Evolutionary conservation across 2,888 invertebrate species (phyloP), one percentile per base, ranked within the genome.

Genomic region (Carterocephalus palaemon): DNA sequence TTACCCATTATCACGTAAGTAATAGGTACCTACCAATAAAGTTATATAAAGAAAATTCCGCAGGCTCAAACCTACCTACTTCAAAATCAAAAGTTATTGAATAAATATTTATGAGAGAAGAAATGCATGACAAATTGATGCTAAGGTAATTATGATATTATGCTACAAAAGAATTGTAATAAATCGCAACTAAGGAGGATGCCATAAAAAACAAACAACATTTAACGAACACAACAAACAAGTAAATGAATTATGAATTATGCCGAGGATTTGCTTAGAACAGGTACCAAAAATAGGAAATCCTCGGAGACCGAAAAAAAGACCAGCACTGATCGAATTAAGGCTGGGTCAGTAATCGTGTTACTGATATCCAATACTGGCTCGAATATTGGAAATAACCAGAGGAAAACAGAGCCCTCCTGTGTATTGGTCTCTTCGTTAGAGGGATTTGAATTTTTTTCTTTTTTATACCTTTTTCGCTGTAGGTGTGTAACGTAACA

Each of bases 311-410:
- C 61, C 49, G 49, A 68, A 74, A 67, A 75, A 81, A 75, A 63
- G 53, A 68, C 60, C 69, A 74, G 53, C 75, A 71, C 65, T 82
- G 79, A 86, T 85, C 70, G 75, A 83, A 84, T 86, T 86, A 85
- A 75, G 77, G 72, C 63, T 70, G 75, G 84, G 84, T 83, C 85
- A 85, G 80, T 86, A 85, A 86, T 86, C 81, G 70, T 67, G 75
- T 86, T 86, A 85, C 82, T 64, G 84, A 84, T 77, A 84, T 70
- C 79, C 76, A 83, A 85, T 79, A 83, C 78, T 67, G 63, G 68
- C 62, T 58, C 64, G 68, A 75, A 72, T 73, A 75, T 77, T 73
- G 75, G 66, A 64, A 75, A 78, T 75, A 80, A 79, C 70, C 67
- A 63, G 60, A 75, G 73, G 71, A 80, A 80, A 82, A 79, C 76